Conservation (phyloP, 2,113 vertebrate species). For the Chloroceryle aenea region DNA sequence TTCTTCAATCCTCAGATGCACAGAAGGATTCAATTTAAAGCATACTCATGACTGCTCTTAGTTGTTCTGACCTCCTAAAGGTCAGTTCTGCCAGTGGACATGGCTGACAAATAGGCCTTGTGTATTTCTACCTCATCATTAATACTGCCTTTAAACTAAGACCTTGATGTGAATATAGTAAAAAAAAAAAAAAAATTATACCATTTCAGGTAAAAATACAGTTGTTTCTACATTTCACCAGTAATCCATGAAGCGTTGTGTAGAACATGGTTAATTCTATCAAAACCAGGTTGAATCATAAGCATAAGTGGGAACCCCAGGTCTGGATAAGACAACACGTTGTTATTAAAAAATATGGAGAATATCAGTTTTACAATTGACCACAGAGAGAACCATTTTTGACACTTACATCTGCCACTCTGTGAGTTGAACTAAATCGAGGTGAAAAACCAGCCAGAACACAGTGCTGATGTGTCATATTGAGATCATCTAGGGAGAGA, state of each 20-base stretch:
- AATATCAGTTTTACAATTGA: background rate
- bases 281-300: background rate
- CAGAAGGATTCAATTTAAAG: background rate
- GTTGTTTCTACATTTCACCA: background rate
- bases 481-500: slow-evolving; percentile 88
- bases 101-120: background rate
- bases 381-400: background rate
- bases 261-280: background rate
- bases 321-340: background rate
- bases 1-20: background rate
- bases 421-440: slow-evolving; percentile 95
- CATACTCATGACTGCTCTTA: background rate
- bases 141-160: background rate
- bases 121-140: background rate
- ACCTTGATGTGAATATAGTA: background rate
- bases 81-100: background rate
- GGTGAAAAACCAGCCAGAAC: slow-evolving; percentile 89
- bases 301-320: background rate
- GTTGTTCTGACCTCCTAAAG: background rate
- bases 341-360: too few relatives aligned
- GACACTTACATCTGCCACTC: slow-evolving; percentile 91
- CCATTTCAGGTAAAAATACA: background rate
- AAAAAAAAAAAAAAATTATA: too few relatives aligned
- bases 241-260: background rate
- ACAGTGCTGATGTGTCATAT: slow-evolving; percentile 94